Percentiles rank a stretch among this genome's conserved stretches.
phyloP scores from a whole-genome alignment of 2,113 vertebrate species.

The Clupea harengus region DNA sequence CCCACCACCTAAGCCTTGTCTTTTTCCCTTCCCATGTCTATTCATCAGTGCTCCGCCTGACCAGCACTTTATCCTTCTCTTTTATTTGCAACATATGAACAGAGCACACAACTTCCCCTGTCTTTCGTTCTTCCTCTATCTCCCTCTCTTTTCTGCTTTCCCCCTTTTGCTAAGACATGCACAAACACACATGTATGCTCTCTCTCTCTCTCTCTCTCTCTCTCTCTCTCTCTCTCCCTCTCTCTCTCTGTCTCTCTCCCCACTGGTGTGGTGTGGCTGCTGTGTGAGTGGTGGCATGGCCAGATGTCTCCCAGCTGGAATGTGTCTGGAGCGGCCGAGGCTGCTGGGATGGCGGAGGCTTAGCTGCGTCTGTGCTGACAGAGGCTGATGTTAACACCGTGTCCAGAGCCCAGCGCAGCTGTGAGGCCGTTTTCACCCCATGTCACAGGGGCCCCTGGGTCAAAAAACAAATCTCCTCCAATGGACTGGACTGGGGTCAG shows the following conservation, averaged over 20 bases:
- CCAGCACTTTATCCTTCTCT: not conserved
- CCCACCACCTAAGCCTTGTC: not conserved
- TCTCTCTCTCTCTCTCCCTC: not conserved
- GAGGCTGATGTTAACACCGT: constrained; percentile 28
- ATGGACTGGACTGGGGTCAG: no score
- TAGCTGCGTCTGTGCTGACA: constrained; percentile 14
- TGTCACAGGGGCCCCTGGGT: not conserved
- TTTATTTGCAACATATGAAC: not conserved
- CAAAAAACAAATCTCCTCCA: not conserved
- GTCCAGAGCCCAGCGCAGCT: constrained; percentile 14
- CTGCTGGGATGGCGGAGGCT: constrained; percentile 16
- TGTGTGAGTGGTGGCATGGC: constrained; percentile 13
- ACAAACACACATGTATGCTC: not conserved
- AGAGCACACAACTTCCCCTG: not conserved
- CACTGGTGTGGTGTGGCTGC: not conserved
- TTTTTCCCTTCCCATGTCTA: not conserved
- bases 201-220: not conserved
- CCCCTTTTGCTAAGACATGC: not conserved
- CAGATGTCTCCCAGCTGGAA: constrained; percentile 39
- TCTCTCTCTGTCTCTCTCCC: not conserved
- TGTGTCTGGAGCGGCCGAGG: constrained; percentile 10
- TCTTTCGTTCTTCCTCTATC: not conserved
- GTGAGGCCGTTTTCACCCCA: not conserved
- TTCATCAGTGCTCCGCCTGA: not conserved
- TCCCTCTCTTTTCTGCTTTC: not conserved